Conservation (phyloP, 2,797 vertebrate genomes). For the Apogon talboti region DNA sequence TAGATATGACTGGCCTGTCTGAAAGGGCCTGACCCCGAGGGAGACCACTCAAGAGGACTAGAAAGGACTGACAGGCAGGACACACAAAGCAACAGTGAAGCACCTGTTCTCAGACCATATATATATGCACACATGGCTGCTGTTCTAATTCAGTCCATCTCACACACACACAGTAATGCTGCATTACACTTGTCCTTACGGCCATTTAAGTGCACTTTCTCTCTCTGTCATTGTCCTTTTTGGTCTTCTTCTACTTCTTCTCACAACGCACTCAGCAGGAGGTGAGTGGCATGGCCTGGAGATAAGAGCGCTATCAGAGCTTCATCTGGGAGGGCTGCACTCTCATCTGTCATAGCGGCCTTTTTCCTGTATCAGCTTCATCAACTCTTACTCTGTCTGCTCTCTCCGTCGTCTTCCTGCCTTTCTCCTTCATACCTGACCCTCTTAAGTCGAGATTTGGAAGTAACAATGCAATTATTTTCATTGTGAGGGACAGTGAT, state of each 20-base stretch:
- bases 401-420: slow-evolving; percentile 40
- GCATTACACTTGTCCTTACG: background rate
- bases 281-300: slow-evolving; percentile 61
- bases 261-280: slow-evolving; percentile 28
- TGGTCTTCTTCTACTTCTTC: background rate
- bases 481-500: slow-evolving; percentile 18
- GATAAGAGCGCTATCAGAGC: slow-evolving; percentile 71
- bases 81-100: slow-evolving; percentile 2
- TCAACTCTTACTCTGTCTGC: slow-evolving; percentile 45
- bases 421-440: slow-evolving; percentile 52
- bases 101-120: slow-evolving; percentile 2
- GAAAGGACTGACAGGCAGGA: slow-evolving; percentile 25
- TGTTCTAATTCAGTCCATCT: slow-evolving; percentile 1
- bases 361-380: slow-evolving; percentile 56
- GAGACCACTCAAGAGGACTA: slow-evolving; percentile 48
- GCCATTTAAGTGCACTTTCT: slow-evolving; percentile 13
- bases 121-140: slow-evolving; percentile 1
- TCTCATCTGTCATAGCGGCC: slow-evolving; percentile 62
- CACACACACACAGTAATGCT: slow-evolving; percentile 5
- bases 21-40: slow-evolving; percentile 45
- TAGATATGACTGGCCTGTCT: slow-evolving; percentile 58
- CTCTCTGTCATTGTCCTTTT: slow-evolving; percentile 21
- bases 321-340: slow-evolving; percentile 60
- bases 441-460: slow-evolving; percentile 5
- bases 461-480: slow-evolving; percentile 11